These are phyloP conservation scores for Panonychus citri DNA, from an alignment of 1,140 invertebrate species.

Conservation along the genomic window DNA sequence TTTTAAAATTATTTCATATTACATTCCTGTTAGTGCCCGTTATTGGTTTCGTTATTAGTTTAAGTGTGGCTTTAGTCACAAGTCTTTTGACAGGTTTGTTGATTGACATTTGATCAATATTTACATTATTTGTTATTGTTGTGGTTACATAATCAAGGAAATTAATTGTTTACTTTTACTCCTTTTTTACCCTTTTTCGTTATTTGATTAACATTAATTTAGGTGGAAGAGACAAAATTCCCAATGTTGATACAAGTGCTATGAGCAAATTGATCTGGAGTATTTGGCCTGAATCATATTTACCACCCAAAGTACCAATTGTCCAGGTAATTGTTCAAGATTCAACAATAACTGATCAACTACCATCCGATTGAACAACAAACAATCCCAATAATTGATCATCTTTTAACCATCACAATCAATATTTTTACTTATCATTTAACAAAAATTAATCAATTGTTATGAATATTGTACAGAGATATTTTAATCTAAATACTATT, in stretches of 20 bases:
- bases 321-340: not conserved
- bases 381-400: too few relatives aligned
- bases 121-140: too few relatives aligned
- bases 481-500: too few relatives aligned
- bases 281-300: not conserved
- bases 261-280: not conserved
- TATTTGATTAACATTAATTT: too few relatives aligned
- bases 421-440: too few relatives aligned
- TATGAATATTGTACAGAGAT: too few relatives aligned
- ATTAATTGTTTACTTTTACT: not conserved
- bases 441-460: too few relatives aligned
- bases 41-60: constrained; percentile 9
- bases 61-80: not conserved
- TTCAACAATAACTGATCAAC: too few relatives aligned
- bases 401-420: too few relatives aligned
- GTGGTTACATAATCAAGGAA: not conserved
- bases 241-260: not conserved
- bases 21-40: constrained; percentile 11
- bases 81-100: constrained; percentile 6
- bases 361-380: too few relatives aligned
- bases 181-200: not conserved
- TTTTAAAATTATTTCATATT: constrained; percentile 7
- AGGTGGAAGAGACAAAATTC: not conserved
- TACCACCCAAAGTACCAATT: not conserved
- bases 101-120: too few relatives aligned